Base-by-base conservation (phyloP, 2,797 vertebrate species). In the Typhlichthys eigenmanni region DNA sequence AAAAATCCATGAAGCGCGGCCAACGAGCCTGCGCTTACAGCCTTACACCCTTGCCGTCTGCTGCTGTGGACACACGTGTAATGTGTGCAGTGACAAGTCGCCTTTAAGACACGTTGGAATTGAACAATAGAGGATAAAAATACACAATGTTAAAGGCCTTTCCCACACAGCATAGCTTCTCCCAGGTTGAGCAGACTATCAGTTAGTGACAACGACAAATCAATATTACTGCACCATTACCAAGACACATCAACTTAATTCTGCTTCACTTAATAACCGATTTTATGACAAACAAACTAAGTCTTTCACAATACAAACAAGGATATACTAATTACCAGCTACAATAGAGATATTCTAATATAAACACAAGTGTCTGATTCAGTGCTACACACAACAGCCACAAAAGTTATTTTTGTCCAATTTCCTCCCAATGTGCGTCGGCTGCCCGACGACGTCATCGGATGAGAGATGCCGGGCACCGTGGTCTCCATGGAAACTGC, bases 401-500 rank as follows among this genome's bases (percentile, higher is more conserved):
- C 81, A 58, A 68, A 75, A 66, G 73, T 87, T 93, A 92, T 93
- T 94, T 92, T 47, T 11, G 85, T 87, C 82, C 47, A 29, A 72
- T 89, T 87, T 85, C 74, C 69, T 82, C 62, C 48, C 49, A 70
- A 82, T 91, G 69, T 91, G 83, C 84, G 85, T 90, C n/a, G 66
- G 83, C 65, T 61, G 74, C 79, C 87, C 90, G 88, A 88, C 88
- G 88, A 88, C 88, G 88, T 93, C 91, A 92, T 68, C 82, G 82
- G 80, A 86, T 82, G 87, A 87, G 84, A 80, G 60, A 72, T 79
- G 76, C 74, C 46, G 78, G 81, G 79, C 74, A 73, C 72, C 64
- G 32, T 38, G 48, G 88, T 91, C 89, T 72, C 91, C 89, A 92
- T 92, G 88, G 93, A 87, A 94, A 95, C 91, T 68, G 87, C 47